Conservation (phyloP, 1,140 invertebrate genomes). For the Cherax destructor region DNA sequence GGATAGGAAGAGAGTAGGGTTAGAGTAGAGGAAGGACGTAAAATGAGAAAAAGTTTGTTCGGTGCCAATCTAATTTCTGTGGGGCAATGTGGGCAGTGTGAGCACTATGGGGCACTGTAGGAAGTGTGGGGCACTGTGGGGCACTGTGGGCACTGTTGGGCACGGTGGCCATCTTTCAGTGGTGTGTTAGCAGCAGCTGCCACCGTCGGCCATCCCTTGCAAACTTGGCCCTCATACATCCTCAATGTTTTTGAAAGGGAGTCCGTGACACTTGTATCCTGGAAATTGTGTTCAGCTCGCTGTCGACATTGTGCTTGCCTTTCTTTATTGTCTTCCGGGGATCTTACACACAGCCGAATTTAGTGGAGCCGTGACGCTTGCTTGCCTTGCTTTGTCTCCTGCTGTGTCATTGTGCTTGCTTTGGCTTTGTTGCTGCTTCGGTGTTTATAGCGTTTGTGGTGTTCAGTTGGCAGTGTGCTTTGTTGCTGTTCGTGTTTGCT, state of each 20-base stretch:
- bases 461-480: too few relatives aligned
- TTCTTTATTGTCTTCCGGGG: slow-evolving; percentile 47
- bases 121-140: too few relatives aligned
- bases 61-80: slow-evolving; percentile 12
- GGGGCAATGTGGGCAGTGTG: too few relatives aligned
- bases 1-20: not conserved
- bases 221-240: slow-evolving; percentile 45
- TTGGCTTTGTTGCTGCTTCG: not conserved
- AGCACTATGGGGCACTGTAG: too few relatives aligned
- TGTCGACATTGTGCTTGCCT: slow-evolving; percentile 35
- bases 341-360: slow-evolving; percentile 23
- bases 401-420: not conserved
- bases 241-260: slow-evolving; percentile 48
- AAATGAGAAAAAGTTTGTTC: slow-evolving; percentile 20
- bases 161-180: slow-evolving; percentile 32
- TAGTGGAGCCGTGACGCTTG: not conserved
- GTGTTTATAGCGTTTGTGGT: not conserved
- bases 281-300: slow-evolving; percentile 50
- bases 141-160: not conserved
- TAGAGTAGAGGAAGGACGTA: not conserved
- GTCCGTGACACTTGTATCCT: slow-evolving; percentile 52
- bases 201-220: slow-evolving; percentile 45
- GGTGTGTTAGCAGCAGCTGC: slow-evolving; percentile 53
- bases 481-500: too few relatives aligned
- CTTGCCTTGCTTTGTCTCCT: not conserved